Evolutionary conservation across 2,888 invertebrate species (phyloP).

Genomic region (Ryuthela nishihirai): DNA sequence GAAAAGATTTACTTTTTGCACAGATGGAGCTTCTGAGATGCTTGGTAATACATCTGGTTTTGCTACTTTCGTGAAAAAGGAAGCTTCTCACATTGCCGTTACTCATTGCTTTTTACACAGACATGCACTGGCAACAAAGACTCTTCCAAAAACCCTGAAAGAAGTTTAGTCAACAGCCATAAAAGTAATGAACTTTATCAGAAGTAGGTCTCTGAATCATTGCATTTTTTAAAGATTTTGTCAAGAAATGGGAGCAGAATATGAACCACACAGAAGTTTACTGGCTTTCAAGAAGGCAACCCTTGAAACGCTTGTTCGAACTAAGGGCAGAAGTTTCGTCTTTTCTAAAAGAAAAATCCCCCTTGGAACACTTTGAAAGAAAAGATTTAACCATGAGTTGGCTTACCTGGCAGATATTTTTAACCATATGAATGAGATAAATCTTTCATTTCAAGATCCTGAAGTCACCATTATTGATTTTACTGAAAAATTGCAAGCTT

Average conservation of each 20-base stretch:
- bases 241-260: slow-evolving; percentile 13
- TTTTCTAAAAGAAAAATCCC: background rate
- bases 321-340: too few species aligned
- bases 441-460: background rate
- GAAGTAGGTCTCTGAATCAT: slow-evolving; percentile 22
- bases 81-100: slow-evolving; percentile 4
- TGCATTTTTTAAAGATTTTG: slow-evolving; percentile 20
- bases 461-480: background rate
- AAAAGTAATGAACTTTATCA: slow-evolving; percentile 20
- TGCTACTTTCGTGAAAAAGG: slow-evolving; percentile 6
- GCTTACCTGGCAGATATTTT: slow-evolving; percentile 1
- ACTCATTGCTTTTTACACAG: slow-evolving; percentile 18
- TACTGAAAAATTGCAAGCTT: background rate
- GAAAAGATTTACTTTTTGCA: slow-evolving; percentile 7
- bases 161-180: slow-evolving; percentile 20
- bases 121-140: slow-evolving; percentile 20
- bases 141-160: slow-evolving; percentile 24
- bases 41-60: slow-evolving; percentile 11
- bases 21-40: slow-evolving; percentile 8
- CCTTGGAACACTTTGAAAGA: background rate
- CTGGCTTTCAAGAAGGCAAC: background rate
- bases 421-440: background rate
- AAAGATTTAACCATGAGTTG: background rate
- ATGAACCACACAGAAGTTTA: background rate
- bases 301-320: background rate